A percentile compares a stretch with the other conserved stretches of the same genome.
Evolutionary conservation across 1,140 invertebrate genomes (phyloP).

Genomic region (Anastrepha obliqua): DNA sequence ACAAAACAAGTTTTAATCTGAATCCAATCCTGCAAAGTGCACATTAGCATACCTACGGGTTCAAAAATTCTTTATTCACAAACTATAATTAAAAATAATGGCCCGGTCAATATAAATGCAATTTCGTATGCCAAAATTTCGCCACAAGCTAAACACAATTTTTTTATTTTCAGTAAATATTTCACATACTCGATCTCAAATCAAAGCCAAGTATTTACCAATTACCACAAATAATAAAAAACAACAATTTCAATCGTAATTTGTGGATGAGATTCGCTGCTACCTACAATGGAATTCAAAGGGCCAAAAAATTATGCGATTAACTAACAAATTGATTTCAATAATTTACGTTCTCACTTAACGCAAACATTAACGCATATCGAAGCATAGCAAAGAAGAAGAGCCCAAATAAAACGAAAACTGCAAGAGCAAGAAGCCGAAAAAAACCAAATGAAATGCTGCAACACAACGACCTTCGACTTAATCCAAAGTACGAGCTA

Average conservation of each 20-base stretch:
- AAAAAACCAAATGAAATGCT: background rate
- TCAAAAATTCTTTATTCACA: no score
- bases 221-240: no score
- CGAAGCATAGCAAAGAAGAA: background rate
- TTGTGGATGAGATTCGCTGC: background rate
- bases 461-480: background rate
- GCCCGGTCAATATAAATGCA: no score
- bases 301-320: background rate
- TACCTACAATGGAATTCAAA: background rate
- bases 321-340: slow-evolving; percentile 28
- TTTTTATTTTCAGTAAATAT: no score
- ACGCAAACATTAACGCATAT: background rate
- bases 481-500: background rate
- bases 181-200: no score
- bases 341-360: background rate
- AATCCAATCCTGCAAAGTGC: no score
- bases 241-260: background rate
- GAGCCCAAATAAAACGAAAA: background rate
- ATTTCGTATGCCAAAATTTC: no score
- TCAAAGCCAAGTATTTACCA: no score
- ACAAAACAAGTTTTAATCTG: no score
- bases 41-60: no score
- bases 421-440: background rate
- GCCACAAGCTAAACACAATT: no score
- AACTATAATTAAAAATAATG: no score